phyloP scores from a whole-genome alignment of 2,113 vertebrate species.

The Lophochroa leadbeateri region DNA sequence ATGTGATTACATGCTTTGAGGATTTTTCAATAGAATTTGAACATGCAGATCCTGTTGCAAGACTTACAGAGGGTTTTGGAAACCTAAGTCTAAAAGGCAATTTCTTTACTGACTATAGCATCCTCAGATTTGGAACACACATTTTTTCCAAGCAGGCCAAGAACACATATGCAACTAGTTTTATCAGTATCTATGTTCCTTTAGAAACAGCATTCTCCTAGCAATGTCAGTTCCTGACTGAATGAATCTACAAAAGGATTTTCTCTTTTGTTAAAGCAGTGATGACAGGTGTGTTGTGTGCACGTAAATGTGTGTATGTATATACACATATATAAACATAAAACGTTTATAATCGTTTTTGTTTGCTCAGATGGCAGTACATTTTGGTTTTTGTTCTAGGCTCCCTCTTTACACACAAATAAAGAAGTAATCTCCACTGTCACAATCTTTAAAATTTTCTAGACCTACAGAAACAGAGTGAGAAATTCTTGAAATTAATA shows the following conservation, averaged over 20 bases:
- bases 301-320: accelerated
- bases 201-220: neutral
- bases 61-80: neutral
- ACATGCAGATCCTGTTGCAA: neutral
- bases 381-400: neutral
- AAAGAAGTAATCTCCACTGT: neutral
- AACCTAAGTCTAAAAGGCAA: neutral
- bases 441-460: neutral
- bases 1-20: neutral
- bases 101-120: neutral
- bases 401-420: neutral
- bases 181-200: neutral
- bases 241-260: neutral
- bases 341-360: neutral
- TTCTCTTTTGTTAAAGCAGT: neutral
- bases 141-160: neutral
- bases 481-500: neutral
- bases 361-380: neutral
- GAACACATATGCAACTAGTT: neutral
- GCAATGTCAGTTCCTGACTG: neutral
- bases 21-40: neutral
- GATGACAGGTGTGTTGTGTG: neutral
- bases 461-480: neutral
- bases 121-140: neutral
- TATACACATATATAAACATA: too few relatives aligned